Evolutionary conservation across 1,140 invertebrate genomes (phyloP), one percentile per base, ranked within the genome.

Genomic region (Archegozetes longisetosus): DNA sequence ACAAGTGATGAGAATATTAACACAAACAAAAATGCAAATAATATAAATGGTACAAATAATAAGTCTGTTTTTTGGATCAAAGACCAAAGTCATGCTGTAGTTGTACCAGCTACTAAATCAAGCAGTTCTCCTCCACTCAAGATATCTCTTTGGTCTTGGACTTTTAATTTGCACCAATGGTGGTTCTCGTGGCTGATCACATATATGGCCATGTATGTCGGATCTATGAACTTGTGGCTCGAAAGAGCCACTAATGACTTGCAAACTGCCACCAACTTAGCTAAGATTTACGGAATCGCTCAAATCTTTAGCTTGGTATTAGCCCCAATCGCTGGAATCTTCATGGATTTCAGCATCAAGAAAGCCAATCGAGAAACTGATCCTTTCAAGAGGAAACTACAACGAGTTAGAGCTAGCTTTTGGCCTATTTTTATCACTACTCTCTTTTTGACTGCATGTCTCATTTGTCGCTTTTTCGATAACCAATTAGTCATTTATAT

Each of bases 161-260:
- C 66, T 0, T 67, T 56, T 28, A n/a, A 63, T 17, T 29, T 65
- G 6, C 66, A 67, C 48, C 64, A 67, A 48, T 63, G 61, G 27
- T 67, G 66, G 66, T 67, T 64, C 52, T 64, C 59, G 20, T 67
- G 66, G 66, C 27, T 67, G 6, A 62, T 67, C 0, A 62, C 65
- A 4, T 65, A 65, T 49, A 67, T 65, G 25, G 58, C 65, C 32
- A 61, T 67, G 50, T 67, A 67, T 46, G 63, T 67, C 20, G 66
- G 66, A 4, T 62, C 63, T 0, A 57, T 67, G 12, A 61, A 64
- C 47, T 20, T 67, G 1, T 67, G 66, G 66, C 20, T 59, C 2
- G 51, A 60, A 22, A 28, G 64, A 12, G 62, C 61, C 1, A 63
- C 62, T 1, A 55, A 28, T 9, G 61, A 64, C 23, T 17, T 20